Base-by-base conservation (phyloP, 2,888 invertebrate genomes). In the Antitype chi region DNA sequence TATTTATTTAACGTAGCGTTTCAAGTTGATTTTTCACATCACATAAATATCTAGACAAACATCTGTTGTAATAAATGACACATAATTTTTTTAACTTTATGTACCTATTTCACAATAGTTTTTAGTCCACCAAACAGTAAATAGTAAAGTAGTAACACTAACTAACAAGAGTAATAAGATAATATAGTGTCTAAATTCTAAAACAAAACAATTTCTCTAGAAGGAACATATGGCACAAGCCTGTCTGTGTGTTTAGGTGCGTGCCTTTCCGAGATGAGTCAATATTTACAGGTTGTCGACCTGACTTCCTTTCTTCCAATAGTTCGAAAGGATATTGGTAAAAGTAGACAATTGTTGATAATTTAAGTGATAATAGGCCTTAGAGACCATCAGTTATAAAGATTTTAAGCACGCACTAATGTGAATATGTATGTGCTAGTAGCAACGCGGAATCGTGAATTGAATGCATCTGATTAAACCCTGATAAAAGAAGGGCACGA, bases 241-340 rank as follows among this genome's bases (percentile, higher is more conserved):
- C 89, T 78, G 89, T 82, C 84, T 93, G 91, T 95, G 90, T 94
- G 84, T 89, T 92, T 90, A 94, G 91, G 91, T 91, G 91, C 93
- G 91, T 94, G 91, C 94, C 93, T 90, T 88, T 83, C 86, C 87
- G 90, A 92, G 93, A 94, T 93, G 93, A 94, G 94, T 95, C 93
- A 96, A 96, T 95, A 95, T 95, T 95, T 91, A 92, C 90, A 92
- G 95, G 94, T 95, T 91, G 90, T 91, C 91, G 95, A 95, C 94
- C 95, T 86, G 86, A 90, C 90, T 92, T 92, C 91, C 91, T 91
- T 91, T 89, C 88, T 85, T 86, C 80, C 77, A 87, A 86, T 82
- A 82, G 86, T 88, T 89, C 74, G 70, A 88, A 90, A 90, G 91
- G 91, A 92, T 91, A 90, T 88, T 84, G 83, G 84, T 88, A 85